A percentile compares a stretch with the other conserved stretches of the same genome.
These are phyloP conservation scores for Epizoanthus rinbou DNA, from an alignment of 92 coral and sea anemone genomes.

Conservation along the genomic window DNA sequence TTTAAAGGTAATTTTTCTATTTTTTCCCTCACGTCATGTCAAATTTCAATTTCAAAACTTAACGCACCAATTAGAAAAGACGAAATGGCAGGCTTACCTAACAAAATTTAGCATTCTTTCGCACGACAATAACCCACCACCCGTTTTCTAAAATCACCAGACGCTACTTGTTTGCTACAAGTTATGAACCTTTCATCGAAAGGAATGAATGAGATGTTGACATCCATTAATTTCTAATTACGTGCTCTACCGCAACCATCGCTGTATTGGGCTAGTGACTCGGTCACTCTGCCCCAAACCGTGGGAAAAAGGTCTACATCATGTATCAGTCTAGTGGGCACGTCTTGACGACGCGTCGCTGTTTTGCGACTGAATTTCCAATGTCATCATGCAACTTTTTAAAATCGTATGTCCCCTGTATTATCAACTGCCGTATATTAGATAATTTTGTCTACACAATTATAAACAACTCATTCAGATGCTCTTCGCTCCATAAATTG, in stretches of 20 bases:
- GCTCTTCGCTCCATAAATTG: background rate
- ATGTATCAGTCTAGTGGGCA: background rate
- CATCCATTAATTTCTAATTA: background rate
- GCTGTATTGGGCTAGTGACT: background rate
- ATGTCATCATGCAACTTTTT: background rate
- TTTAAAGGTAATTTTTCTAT: too few relatives aligned
- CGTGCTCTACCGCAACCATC: background rate
- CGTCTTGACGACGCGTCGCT: background rate
- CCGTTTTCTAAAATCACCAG: background rate
- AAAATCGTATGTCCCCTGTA: background rate
- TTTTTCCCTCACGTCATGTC: too few relatives aligned
- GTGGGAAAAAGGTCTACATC: background rate
- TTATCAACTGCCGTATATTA: background rate
- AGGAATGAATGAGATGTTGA: background rate
- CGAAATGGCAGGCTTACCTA: too few relatives aligned
- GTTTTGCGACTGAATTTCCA: too few relatives aligned
- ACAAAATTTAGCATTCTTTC: too few relatives aligned
- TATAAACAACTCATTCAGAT: background rate
- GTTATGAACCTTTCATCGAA: slow-evolving; percentile 36
- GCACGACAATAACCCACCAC: background rate
- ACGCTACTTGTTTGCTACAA: slow-evolving; percentile 4
- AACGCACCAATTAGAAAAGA: too few relatives aligned
- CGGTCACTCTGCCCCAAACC: background rate
- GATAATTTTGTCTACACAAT: background rate
- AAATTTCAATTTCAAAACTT: too few relatives aligned